These are phyloP conservation scores for Hybos culiciformis DNA, from an alignment of 2,888 invertebrate genomes.

Conservation along the genomic window DNA sequence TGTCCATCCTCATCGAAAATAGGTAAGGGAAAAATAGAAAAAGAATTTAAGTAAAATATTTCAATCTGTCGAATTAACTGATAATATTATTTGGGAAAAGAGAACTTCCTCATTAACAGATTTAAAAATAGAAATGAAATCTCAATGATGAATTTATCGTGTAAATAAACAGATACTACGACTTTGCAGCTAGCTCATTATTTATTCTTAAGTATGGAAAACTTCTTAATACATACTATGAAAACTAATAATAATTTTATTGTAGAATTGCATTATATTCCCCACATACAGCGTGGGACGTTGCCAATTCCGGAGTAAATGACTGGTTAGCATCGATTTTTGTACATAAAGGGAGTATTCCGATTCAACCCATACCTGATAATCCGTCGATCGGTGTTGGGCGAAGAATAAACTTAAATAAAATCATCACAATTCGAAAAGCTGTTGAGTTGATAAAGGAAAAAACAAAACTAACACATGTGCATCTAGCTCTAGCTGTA, in stretches of 20 bases:
- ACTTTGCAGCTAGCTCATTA: too few species aligned
- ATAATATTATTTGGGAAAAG: too few species aligned
- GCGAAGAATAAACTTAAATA: constrained; percentile 40
- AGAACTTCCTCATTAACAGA: too few species aligned
- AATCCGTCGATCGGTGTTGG: constrained; percentile 40
- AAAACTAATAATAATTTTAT: too few species aligned
- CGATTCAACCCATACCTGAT: constrained; percentile 10
- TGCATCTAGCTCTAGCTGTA: constrained; percentile 56
- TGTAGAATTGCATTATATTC: constrained; percentile 84
- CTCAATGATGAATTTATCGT: too few species aligned
- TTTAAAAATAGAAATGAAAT: too few species aligned
- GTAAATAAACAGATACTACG: too few species aligned
- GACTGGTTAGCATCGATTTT: constrained; percentile 69
- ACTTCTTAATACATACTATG: too few species aligned
- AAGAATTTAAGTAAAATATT: too few species aligned
- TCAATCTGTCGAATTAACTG: too few species aligned
- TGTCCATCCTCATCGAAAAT: constrained; percentile 65
- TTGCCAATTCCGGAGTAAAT: constrained; percentile 70
- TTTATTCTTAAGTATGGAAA: too few species aligned
- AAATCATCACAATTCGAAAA: constrained; percentile 41
- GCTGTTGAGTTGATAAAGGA: constrained; percentile 54
- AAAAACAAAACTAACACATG: constrained; percentile 50
- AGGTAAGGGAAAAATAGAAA: too few species aligned
- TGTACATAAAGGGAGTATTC: constrained; percentile 16
- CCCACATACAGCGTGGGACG: constrained; percentile 87